Base-by-base conservation (phyloP, 1,140 invertebrate species). In the Brachionus asplanchnoidis region DNA sequence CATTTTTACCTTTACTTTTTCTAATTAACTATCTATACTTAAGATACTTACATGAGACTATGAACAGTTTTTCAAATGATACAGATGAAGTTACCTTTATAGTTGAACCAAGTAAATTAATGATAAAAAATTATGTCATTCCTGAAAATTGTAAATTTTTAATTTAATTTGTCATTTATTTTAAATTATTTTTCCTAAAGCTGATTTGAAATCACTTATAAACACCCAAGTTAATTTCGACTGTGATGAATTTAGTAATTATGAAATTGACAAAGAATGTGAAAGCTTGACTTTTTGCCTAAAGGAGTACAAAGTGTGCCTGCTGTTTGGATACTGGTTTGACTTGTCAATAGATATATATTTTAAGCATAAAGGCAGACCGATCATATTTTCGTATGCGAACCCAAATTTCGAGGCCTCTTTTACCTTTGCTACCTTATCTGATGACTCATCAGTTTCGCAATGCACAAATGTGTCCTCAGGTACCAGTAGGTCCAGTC, bases 61-160 rank as follows among this genome's bases (percentile, higher is more conserved):
- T 82, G 65, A 82, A 82, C 53, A 82, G 79, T 46, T 82, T 82
- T 82, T 82, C 79, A 14, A 82, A 65, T 82, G 79, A 82, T 42
- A 82, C 79, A 17, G 79, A 82, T 42, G 79, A 82, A 56, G 65
- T 82, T 44, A 82, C 50, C 23, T 68, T 82, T 11, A 20, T 82
- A 46, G 32, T 68, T 14, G 79, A 82, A 40, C 53, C 65, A 20
- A 46, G 12, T 66, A 60, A 68, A 65, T 26, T 82, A 14, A 65
- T 68, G 50, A 82, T 82, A 36, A 82, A 82, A 82, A 82, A 82
- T 68, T 82, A 82, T 36, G 53, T 82, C 9, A 68, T 65, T 44
- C 79, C 79, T 40, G 79, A 82, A 36, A 82, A 82, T 68, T n/a
- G 79, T 82, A 65, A 42, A 20, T 65, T 56, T 32, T 80, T 20